Percentiles rank a stretch among this genome's conserved stretches.
Evolutionary conservation across 2,797 vertebrate genomes (phyloP).

Genomic region (Knipowitschia caucasica): DNA sequence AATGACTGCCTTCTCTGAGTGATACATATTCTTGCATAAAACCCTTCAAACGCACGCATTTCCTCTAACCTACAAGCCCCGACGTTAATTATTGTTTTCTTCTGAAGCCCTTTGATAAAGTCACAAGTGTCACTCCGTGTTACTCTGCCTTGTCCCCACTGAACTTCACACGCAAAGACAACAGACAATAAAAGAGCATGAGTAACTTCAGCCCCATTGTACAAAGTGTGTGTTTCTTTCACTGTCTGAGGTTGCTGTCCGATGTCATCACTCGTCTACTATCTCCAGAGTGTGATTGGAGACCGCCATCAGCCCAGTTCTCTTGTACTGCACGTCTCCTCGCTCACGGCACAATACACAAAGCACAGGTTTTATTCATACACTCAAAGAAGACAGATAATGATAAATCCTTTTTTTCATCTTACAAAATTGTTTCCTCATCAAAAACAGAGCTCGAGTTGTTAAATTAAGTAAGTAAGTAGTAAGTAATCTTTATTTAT

Average conservation of each 20-base stretch:
- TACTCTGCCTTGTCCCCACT: background rate
- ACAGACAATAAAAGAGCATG: conserved; percentile 10
- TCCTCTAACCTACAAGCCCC: background rate
- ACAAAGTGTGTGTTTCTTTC: conserved; percentile 6
- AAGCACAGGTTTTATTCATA: conserved; percentile 1
- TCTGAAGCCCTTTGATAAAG: conserved; percentile 4
- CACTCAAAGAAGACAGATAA: background rate
- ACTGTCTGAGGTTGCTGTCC: conserved; percentile 1
- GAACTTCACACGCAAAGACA: conserved; percentile 1
- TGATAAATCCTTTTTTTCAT: too few relatives aligned
- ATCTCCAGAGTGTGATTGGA: conserved; percentile 1
- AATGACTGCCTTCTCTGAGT: background rate
- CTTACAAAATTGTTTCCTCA: too few relatives aligned
- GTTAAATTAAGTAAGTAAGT: too few relatives aligned
- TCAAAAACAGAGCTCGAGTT: too few relatives aligned
- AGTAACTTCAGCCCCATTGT: background rate
- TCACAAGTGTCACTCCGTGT: background rate
- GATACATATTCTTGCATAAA: background rate
- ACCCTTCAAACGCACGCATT: background rate
- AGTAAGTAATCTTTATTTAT: too few relatives aligned
- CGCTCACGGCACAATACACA: background rate
- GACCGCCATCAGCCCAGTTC: background rate
- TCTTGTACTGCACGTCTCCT: background rate
- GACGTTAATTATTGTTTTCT: background rate
- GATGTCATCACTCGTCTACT: conserved; percentile 4